Conservation (phyloP, 1,140 invertebrate genomes). For the Caerostris extrusa region DNA sequence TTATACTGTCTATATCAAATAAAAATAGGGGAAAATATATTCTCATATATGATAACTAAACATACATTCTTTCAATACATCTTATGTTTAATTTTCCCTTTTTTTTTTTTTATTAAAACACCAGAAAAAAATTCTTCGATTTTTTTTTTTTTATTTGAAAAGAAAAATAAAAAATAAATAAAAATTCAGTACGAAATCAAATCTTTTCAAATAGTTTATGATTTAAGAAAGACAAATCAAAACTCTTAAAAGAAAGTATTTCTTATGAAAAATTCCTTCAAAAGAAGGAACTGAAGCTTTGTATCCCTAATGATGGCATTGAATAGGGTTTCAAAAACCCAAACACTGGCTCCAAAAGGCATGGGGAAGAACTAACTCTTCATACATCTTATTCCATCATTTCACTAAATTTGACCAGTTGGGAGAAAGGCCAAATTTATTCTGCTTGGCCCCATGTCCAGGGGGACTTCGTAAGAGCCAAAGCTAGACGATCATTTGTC, state of each 20-base stretch:
- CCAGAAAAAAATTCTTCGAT: neutral
- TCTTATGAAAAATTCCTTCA: neutral
- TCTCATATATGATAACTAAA: no score
- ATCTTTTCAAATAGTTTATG: neutral
- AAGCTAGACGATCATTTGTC: constrained; percentile 5
- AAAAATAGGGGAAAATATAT: no score
- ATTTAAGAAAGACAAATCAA: neutral
- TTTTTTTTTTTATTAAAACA: no score
- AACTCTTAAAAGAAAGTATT: neutral
- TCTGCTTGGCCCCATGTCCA: constrained; percentile 41
- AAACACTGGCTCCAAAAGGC: constrained; percentile 35
- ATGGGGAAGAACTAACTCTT: neutral
- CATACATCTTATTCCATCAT: constrained; percentile 58
- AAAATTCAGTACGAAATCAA: neutral
- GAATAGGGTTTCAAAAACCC: constrained; percentile 42
- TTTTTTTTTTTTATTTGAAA: neutral
- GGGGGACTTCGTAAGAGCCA: neutral
- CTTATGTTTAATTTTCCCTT: no score
- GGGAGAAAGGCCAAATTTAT: constrained; percentile 56
- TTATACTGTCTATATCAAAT: no score
- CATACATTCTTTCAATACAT: no score
- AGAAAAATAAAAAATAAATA: neutral
- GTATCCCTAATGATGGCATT: constrained; percentile 55
- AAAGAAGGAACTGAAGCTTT: neutral
- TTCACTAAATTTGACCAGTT: constrained; percentile 54